Evolutionary conservation across 2,113 vertebrate genomes (phyloP), one percentile per base, ranked within the genome.

Genomic region (Sminthopsis crassicaudata): DNA sequence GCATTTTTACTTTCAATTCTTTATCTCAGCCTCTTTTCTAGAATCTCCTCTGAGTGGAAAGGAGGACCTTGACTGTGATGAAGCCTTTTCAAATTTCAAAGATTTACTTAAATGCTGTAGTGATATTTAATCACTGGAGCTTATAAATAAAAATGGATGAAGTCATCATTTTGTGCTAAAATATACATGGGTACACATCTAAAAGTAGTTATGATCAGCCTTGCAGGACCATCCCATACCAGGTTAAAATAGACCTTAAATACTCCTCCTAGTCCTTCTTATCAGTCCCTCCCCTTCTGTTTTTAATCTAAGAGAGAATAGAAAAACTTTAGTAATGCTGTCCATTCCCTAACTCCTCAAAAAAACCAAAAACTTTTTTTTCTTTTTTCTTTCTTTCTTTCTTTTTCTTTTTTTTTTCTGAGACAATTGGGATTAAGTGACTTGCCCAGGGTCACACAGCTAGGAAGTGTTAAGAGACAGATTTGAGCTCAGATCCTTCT

Each of bases 81-180:
- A 30, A 48, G 53, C 57, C 50, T 26, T 97, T 94, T 92, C 88
- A 96, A 95, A 92, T 76, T n/a, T 2, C 26, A 19, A 11, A 53
- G 22, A 91, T 96, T 91, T 90, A 95, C 51, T 96, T 92, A 93
- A 90, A 93, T 48, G 42, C 8, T 90, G 60, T 92, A 94, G 89
- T 52, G 23, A 92, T 92, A 27, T 88, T 95, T 92, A 97, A 90
- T 48, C 93, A 91, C 54, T 90, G 24, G 54, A 94, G 51, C 0
- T 2, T 57, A 16, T 95, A 96, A 95, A 95, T 52, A 91, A 8
- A 36, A 30, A 30, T 36, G 7, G 8, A 60, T 52, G 53, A 92
- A 42, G 10, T 93, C 93, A 48, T 84, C 52, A 60, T 25, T 51
- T 94, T 76, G 54, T 36, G 10, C 92, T 46, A 96, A 93, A 95